These are phyloP conservation scores for Thalpophila matura DNA, from an alignment of 2,888 invertebrate genomes.

Conservation along the genomic window DNA sequence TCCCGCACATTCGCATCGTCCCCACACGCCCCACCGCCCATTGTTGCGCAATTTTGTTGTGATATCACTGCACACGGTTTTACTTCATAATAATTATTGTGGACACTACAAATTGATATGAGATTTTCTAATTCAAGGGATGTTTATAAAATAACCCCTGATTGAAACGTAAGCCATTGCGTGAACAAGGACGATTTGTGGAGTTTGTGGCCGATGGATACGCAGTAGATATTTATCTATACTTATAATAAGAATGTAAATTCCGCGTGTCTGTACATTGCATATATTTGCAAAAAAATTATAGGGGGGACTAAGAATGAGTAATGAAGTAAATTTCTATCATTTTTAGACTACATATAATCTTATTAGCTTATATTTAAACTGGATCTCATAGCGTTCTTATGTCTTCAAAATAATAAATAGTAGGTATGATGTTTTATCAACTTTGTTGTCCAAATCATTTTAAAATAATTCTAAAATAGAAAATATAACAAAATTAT, in stretches of 20 bases:
- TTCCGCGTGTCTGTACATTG: too few species aligned
- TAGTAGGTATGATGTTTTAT: too few species aligned
- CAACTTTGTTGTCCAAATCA: not conserved
- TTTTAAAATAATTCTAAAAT: too few species aligned
- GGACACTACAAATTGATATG: conserved; percentile 1
- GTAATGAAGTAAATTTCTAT: too few species aligned
- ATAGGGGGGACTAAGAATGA: too few species aligned
- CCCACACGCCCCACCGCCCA: conserved; percentile 25
- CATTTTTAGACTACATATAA: too few species aligned
- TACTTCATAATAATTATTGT: conserved; percentile 15
- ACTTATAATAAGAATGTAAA: too few species aligned
- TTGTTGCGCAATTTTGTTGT: conserved; percentile 37
- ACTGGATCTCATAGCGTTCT: too few species aligned
- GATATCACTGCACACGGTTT: conserved; percentile 26
- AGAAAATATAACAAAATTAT: not conserved
- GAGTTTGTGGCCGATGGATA: not conserved
- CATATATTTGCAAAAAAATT: too few species aligned
- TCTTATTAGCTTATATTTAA: conserved; percentile 4
- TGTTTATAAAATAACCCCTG: conserved; percentile 19
- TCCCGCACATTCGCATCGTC: conserved; percentile 47
- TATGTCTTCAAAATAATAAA: too few species aligned
- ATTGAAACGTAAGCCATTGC: conserved; percentile 10
- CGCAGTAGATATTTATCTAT: not conserved
- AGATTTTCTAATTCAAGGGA: conserved; percentile 7
- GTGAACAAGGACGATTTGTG: conserved; percentile 8